Base-by-base conservation (phyloP, 2,113 vertebrate species). In the Vulpes ferrilata region DNA sequence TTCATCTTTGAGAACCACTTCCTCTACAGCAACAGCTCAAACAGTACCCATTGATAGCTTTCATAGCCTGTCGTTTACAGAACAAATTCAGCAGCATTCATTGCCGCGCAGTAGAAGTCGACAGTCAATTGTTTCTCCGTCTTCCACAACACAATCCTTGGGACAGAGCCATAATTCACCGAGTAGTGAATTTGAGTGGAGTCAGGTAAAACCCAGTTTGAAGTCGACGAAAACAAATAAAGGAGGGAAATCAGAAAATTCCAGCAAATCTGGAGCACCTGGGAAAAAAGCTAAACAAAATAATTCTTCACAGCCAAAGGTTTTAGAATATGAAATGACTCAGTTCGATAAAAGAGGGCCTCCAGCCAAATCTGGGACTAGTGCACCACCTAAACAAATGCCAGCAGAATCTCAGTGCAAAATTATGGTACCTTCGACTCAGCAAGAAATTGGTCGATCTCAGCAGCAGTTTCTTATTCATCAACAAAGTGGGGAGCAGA, bases 321-420 rank as follows among this genome's bases (percentile, higher is more conserved):
- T 99, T 96, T 97, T 99, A 94, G 99, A 99, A 97, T 99, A 99
- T 12, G 99, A 99, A 98, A 99, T 99, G 99, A 99, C 99, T 96
- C 99, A 99, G 98, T 99, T 99, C 64, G 99, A 99, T 98, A 99
- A 99, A 90, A 99, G 99, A 97, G 99, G 99, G 20, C 99, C 99
- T 13, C 71, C 99, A 81, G 99, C 99, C 98, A 99, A 99, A 97
- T 98, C 99, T 15, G 99, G 99, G 43, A 98, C 98, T 0, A 98
- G 98, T 43, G 97, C 98, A 30, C 99, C 99, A 22, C 97, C 98
- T 15, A 99, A 99, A 84, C 98, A 98, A 5, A 90, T 92, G 81
- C 97, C 98, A 0, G 4, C 76, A 30, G 99, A 99, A 62, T 97
- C 99, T 6, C 99, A 99, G 62, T 99, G 99, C 97, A 99, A 99